Percentiles rank a stretch among this genome's conserved stretches.
Evolutionary conservation across 2,888 invertebrate species (phyloP).

Genomic region (Drosophila hamatofila): DNA sequence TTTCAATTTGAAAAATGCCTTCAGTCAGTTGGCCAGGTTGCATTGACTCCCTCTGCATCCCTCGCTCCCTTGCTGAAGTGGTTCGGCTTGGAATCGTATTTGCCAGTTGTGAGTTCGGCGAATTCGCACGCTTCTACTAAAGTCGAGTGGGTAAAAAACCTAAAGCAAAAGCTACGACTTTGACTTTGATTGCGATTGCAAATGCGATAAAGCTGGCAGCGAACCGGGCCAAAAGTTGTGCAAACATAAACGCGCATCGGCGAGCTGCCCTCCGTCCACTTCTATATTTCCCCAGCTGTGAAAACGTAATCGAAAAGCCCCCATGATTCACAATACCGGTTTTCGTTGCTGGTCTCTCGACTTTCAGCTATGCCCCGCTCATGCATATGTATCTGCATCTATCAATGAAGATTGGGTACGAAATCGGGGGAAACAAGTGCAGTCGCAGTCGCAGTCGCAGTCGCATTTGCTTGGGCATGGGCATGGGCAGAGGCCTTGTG

Average conservation of each 20-base stretch:
- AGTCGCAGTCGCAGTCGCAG: too few species aligned
- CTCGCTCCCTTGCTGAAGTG: neutral
- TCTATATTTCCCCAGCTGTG: neutral
- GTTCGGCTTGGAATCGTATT: neutral
- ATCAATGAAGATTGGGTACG: conserved; percentile 9
- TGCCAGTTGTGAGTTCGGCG: conserved; percentile 31
- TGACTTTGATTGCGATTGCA: neutral
- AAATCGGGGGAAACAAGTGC: conserved; percentile 3
- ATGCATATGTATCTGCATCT: conserved; percentile 2
- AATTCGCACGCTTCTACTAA: conserved; percentile 56
- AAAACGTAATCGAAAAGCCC: conserved; percentile 22
- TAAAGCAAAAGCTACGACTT: conserved; percentile 6
- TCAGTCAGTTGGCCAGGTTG: conserved; percentile 6
- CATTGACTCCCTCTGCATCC: neutral
- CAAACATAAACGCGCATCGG: conserved; percentile 6
- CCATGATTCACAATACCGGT: conserved; percentile 23
- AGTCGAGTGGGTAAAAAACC: conserved; percentile 37
- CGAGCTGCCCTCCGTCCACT: neutral
- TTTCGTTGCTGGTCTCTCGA: conserved; percentile 2
- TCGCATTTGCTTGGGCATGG: too few species aligned
- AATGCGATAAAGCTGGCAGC: neutral
- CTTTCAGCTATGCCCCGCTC: conserved; percentile 3
- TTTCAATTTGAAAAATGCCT: conserved; percentile 81
- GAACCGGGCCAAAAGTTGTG: conserved; percentile 23
- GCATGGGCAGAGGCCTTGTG: conserved; percentile 5